Base-by-base conservation (phyloP, 2,888 invertebrate species). In the Scaptomyza flava region DNA sequence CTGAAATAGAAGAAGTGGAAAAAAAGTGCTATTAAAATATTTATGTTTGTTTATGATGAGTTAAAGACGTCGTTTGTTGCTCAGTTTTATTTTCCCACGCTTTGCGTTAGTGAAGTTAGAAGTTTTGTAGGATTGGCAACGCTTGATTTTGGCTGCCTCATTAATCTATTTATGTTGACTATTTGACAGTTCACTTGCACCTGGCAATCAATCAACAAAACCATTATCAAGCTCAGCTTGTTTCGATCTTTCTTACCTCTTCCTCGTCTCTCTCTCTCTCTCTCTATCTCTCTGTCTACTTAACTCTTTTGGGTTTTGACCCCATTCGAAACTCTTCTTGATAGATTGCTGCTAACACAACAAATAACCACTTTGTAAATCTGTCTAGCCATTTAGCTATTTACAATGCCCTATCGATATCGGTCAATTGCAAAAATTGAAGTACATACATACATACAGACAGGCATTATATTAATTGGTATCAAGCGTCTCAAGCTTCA, bases 311-410 rank as follows among this genome's bases (percentile, higher is more conserved):
- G 23, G 12, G 9, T 43, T 57, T 45, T 53, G 54, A 64, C 58
- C 50, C 59, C 42, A 53, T 45, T 42, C 57, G 53, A 64, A 72
- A 46, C 9, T 48, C 38, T 45, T 50, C 17, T 42, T 54, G 30
- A 42, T 23, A 17, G 45, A 20, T 41, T 56, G 68, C 34, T 61
- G 41, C 34, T 62, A 85, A 78, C 75, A 85, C 80, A 81, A 77
- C 82, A 85, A 81, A 85, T 76, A 86, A 86, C 68, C 27, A 27
- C 79, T 70, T 65, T 47, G 60, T 69, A 76, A 76, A 76, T 73
- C 71, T 76, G 80, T 82, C 66, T 78, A 66, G 68, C 81, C 78
- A 82, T 80, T 82, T 86, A 69, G 73, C 62, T 66, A 82, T 82
- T 82, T 83, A 66, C 79, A 83, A 77, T 67, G 56, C 54, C 33